These are phyloP conservation scores for Linurgus olivaceus DNA, from an alignment of 2,797 vertebrate species.

Conservation along the genomic window DNA sequence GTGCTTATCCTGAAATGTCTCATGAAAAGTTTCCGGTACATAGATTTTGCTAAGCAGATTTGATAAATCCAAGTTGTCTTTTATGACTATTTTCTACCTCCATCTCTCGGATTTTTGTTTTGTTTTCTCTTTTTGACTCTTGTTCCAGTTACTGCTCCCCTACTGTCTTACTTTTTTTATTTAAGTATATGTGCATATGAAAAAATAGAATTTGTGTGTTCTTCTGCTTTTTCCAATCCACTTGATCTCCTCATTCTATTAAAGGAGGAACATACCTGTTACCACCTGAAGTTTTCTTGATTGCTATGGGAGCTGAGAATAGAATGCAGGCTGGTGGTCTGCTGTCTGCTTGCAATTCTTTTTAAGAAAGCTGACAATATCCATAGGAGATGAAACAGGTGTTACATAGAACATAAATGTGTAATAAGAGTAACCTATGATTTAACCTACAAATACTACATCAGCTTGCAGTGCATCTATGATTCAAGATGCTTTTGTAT, in stretches of 20 bases:
- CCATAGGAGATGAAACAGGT: not conserved
- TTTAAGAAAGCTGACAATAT: not conserved
- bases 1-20: not conserved
- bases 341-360: not conserved
- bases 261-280: not conserved
- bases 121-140: not conserved
- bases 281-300: not conserved
- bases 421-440: not conserved
- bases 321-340: not conserved
- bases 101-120: not conserved
- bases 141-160: not conserved
- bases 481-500: not conserved
- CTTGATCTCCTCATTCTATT: not conserved
- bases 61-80: not conserved
- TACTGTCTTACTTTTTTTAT: not conserved
- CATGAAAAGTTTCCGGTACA: not conserved
- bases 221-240: not conserved
- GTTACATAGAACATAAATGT: not conserved
- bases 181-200: not conserved
- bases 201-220: not conserved
- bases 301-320: not conserved
- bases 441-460: not conserved
- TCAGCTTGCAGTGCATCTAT: not conserved
- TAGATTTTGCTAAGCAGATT: not conserved
- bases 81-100: not conserved